phyloP scores from a whole-genome alignment of 2,888 invertebrate genomes.

The Ichneumoninae sp. region DNA sequence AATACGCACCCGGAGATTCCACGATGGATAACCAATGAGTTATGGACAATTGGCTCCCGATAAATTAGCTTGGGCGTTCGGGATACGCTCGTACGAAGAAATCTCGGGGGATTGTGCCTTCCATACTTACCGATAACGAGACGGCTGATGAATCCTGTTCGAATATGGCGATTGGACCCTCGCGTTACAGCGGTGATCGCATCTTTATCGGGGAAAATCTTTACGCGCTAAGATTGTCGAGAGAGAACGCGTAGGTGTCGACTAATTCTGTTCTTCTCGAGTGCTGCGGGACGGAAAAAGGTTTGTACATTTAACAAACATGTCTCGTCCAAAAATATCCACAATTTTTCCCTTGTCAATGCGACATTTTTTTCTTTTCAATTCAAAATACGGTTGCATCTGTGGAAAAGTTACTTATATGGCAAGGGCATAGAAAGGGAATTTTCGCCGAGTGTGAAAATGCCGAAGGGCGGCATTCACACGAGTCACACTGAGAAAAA shows the following conservation, averaged over 20 bases:
- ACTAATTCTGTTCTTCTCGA: constrained; percentile 29
- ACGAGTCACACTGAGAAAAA: too few relatives aligned
- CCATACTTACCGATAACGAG: constrained; percentile 53
- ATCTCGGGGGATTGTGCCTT: constrained; percentile 45
- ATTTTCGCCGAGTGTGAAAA: too few relatives aligned
- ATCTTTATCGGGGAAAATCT: constrained; percentile 47
- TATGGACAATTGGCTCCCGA: constrained; percentile 65
- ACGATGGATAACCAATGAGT: constrained; percentile 59
- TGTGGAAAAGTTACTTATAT: too few relatives aligned
- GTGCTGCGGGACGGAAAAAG: neutral
- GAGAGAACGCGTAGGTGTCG: constrained; percentile 19
- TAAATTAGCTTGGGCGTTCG: constrained; percentile 61
- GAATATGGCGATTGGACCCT: constrained; percentile 47
- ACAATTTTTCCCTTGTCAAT: neutral
- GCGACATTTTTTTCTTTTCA: too few relatives aligned
- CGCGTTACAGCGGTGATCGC: constrained; percentile 27
- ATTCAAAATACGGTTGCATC: too few relatives aligned
- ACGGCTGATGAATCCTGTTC: constrained; percentile 57
- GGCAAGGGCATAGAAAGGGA: too few relatives aligned
- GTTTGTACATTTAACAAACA: neutral
- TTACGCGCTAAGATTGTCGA: constrained; percentile 33
- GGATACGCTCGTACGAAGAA: constrained; percentile 49
- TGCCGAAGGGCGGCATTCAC: too few relatives aligned
- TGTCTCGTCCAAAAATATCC: neutral
- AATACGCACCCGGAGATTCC: constrained; percentile 46